Conservation (phyloP, 2,113 vertebrate species). For the Crypturellus undulatus region DNA sequence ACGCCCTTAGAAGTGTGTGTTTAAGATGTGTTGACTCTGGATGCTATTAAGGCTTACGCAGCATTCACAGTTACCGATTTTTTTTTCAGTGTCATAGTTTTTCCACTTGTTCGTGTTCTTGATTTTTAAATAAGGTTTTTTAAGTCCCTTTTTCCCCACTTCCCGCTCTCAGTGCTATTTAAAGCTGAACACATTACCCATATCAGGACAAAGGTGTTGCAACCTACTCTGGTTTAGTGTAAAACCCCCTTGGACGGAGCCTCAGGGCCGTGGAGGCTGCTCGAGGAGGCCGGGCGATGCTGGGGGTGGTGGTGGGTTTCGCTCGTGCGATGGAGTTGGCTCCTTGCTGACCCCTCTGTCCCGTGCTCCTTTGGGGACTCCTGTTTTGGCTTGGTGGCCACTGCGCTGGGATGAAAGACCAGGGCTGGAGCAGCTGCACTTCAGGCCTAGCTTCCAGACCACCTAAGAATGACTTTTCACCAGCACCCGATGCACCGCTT, state of each 20-base stretch:
- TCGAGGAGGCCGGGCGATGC: not conserved
- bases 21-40: constrained; percentile 30
- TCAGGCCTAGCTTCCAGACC: not conserved
- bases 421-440: not conserved
- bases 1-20: constrained; percentile 48
- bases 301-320: not conserved
- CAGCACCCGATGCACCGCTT: not conserved
- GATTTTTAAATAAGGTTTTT: constrained; percentile 25
- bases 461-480: not conserved
- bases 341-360: not conserved
- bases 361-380: not conserved
- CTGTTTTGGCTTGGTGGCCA: not conserved
- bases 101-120: constrained; percentile 46
- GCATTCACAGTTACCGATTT: constrained; percentile 1
- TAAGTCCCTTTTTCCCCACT: not conserved
- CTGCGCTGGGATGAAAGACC: not conserved
- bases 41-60: constrained; percentile 24
- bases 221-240: not conserved
- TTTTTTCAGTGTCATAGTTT: constrained; percentile 16
- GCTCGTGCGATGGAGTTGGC: not conserved
- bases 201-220: not conserved
- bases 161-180: constrained; percentile 23
- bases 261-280: not conserved
- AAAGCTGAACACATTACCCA: not conserved
- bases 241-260: constrained; percentile 4